These are phyloP conservation scores for Phaenicophaeus curvirostris DNA, from an alignment of 2,797 vertebrate species.

Conservation along the genomic window DNA sequence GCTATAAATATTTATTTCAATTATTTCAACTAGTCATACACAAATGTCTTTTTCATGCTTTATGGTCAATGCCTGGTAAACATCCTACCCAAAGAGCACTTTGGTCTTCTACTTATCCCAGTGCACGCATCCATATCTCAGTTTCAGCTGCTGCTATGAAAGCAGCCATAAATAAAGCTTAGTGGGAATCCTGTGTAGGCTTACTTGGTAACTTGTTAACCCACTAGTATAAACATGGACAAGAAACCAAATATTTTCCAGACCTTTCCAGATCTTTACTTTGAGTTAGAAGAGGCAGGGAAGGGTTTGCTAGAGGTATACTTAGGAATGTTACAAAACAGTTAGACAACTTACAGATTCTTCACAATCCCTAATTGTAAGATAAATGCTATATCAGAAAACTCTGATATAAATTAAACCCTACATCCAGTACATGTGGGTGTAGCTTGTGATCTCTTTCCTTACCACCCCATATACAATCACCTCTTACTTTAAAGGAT, in stretches of 20 bases:
- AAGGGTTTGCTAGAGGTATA: background rate
- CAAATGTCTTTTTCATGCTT: background rate
- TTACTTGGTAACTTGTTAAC: background rate
- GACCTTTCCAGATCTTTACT: background rate
- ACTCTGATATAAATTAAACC: background rate
- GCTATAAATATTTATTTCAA: slow-evolving; percentile 29
- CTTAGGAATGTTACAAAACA: background rate
- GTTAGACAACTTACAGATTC: background rate
- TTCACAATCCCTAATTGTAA: background rate
- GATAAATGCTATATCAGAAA: background rate
- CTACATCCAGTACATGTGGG: background rate
- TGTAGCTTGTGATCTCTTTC: background rate
- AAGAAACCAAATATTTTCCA: background rate
- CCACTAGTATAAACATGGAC: background rate
- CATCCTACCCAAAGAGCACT: background rate
- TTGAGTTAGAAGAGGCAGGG: background rate
- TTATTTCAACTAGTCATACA: slow-evolving; percentile 1
- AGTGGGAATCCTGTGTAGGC: background rate
- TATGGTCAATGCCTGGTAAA: background rate
- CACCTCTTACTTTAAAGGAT: background rate
- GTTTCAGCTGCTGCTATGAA: background rate
- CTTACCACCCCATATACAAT: background rate
- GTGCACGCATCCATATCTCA: background rate
- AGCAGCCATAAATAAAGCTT: background rate
- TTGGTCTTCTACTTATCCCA: background rate